A percentile compares a stretch with the other conserved stretches of the same genome.
These are phyloP conservation scores for Aphelocoma coerulescens DNA, from an alignment of 2,113 vertebrate species.

Conservation along the genomic window DNA sequence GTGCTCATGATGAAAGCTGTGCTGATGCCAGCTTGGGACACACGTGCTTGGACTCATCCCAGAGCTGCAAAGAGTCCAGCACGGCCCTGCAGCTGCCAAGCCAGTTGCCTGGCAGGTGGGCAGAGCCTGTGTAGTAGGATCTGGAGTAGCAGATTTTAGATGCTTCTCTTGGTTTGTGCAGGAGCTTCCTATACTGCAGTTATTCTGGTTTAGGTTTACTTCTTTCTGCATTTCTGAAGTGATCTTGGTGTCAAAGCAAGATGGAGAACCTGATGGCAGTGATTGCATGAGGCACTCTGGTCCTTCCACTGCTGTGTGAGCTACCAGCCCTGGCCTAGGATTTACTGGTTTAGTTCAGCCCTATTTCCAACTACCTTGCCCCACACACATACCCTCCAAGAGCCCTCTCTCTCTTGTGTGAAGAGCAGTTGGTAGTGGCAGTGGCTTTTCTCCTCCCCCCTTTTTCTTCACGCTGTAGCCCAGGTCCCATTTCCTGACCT, in stretches of 20 bases:
- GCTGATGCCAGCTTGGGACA: background rate
- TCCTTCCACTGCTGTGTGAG: background rate
- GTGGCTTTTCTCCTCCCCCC: background rate
- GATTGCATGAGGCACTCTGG: fast-evolving
- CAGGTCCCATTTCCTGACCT: background rate
- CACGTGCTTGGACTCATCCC: background rate
- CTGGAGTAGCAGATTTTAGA: background rate
- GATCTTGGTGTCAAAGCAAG: background rate
- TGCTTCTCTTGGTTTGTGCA: background rate
- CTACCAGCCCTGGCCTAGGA: background rate
- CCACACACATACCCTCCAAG: background rate
- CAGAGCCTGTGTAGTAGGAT: background rate
- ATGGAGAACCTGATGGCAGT: background rate
- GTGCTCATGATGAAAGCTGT: background rate
- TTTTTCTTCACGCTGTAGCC: background rate
- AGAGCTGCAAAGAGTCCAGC: background rate
- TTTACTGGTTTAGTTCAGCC: background rate
- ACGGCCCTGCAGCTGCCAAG: background rate
- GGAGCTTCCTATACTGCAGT: background rate
- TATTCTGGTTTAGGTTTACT: background rate
- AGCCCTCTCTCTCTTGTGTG: background rate
- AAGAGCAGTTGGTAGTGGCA: background rate
- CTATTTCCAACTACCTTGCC: background rate
- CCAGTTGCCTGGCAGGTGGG: background rate
- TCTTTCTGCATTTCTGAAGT: background rate